Conservation (phyloP, 1,140 invertebrate genomes). For the Saxidomus purpurata region DNA sequence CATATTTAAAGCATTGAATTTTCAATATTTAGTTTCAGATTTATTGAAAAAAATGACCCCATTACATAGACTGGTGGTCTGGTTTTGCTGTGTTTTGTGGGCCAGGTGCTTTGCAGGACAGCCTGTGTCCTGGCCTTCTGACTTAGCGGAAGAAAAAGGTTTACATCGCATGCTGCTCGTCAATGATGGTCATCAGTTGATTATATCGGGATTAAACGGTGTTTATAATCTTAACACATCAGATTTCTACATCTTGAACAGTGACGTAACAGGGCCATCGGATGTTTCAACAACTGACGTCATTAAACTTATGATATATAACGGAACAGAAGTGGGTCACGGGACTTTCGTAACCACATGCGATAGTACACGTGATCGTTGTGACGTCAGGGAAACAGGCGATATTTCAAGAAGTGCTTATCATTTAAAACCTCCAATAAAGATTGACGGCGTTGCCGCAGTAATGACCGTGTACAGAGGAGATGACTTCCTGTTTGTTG, state of each 20-base stretch:
- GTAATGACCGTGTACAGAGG: neutral
- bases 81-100: neutral
- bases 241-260: neutral
- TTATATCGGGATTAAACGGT: neutral
- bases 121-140: neutral
- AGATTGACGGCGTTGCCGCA: neutral
- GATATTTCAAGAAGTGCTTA: neutral
- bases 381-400: neutral
- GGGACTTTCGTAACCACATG: neutral
- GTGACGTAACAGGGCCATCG: neutral
- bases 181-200: neutral
- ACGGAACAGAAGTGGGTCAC: neutral
- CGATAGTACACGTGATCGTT: neutral
- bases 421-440: neutral
- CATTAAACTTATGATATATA: neutral
- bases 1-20: too few relatives aligned
- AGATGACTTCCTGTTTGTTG: conserved; percentile 13
- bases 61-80: neutral
- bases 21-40: neutral
- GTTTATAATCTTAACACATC: neutral
- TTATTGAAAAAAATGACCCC: neutral
- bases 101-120: neutral
- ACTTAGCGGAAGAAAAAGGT: neutral
- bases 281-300: neutral
- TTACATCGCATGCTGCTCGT: neutral